Conservation (phyloP, 2,113 vertebrate species). For the Rhombomys opimus region DNA sequence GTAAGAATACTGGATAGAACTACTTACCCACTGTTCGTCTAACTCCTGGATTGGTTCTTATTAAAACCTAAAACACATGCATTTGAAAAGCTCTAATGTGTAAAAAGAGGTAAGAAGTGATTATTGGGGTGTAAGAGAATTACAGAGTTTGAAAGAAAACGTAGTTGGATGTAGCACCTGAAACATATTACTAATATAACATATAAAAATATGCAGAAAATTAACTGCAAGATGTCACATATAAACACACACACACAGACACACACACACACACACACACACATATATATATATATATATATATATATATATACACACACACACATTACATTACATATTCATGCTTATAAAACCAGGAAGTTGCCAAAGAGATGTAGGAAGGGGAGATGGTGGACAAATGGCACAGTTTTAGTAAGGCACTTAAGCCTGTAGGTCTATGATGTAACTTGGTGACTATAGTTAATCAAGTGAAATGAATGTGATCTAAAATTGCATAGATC, state of each 20-base stretch:
- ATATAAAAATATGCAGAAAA: too few species aligned
- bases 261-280: too few species aligned
- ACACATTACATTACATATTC: not conserved
- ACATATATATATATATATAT: not conserved
- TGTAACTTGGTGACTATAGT: not conserved
- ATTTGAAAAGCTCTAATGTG: not conserved
- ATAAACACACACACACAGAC: too few species aligned
- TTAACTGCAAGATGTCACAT: not conserved
- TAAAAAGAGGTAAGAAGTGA: not conserved
- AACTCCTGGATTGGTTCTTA: not conserved
- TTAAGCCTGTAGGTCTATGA: not conserved
- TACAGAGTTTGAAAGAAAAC: not conserved
- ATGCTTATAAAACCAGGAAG: not conserved
- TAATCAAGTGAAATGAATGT: not conserved
- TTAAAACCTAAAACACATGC: not conserved
- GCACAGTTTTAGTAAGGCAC: not conserved
- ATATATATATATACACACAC: not conserved
- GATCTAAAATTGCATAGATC: not conserved
- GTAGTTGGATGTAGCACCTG: not conserved
- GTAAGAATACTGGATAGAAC: not conserved
- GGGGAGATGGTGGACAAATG: not conserved
- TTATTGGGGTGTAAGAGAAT: not conserved
- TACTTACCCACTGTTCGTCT: not conserved
- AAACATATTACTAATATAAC: too few species aligned
- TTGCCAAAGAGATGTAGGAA: not conserved